A percentile compares a stretch with the other conserved stretches of the same genome.
These are phyloP conservation scores for Saimiri boliviensis DNA, from an alignment of 2,113 vertebrate species.

Conservation along the genomic window DNA sequence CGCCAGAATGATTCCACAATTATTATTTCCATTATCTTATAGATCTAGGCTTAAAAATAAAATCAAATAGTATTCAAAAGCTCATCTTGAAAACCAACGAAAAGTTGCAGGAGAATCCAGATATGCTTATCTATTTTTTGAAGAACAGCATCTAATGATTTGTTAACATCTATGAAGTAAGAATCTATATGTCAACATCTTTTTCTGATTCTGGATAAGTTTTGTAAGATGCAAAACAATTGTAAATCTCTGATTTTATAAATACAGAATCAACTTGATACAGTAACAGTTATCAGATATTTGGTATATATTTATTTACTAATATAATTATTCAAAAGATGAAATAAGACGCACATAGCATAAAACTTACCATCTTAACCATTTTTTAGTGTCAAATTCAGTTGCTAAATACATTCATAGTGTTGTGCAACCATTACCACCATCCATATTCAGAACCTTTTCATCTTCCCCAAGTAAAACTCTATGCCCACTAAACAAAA, in stretches of 20 bases:
- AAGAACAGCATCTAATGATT: background rate
- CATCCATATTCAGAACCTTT: background rate
- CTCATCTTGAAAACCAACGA: background rate
- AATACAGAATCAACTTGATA: background rate
- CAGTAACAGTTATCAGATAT: background rate
- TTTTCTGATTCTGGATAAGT: background rate
- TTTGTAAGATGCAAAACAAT: background rate
- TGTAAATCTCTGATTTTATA: background rate
- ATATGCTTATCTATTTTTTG: background rate
- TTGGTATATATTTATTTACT: slow-evolving; percentile 11
- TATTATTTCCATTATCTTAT: background rate
- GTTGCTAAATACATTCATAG: background rate
- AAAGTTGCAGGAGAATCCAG: background rate
- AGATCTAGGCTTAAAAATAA: background rate
- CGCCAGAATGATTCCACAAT: background rate
- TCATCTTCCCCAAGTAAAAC: background rate
- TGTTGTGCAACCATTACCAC: background rate
- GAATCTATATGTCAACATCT: background rate
- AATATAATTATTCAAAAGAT: background rate
- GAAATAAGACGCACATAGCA: background rate
- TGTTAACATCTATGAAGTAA: background rate
- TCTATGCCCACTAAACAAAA: background rate
- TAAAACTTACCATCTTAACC: background rate
- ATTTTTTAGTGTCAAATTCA: background rate
- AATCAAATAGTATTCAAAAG: background rate